A percentile compares a stretch with the other conserved stretches of the same genome.
Conservation (phyloP, 1,140 invertebrate genomes). For the Rhyzopertha dominica region DNA sequence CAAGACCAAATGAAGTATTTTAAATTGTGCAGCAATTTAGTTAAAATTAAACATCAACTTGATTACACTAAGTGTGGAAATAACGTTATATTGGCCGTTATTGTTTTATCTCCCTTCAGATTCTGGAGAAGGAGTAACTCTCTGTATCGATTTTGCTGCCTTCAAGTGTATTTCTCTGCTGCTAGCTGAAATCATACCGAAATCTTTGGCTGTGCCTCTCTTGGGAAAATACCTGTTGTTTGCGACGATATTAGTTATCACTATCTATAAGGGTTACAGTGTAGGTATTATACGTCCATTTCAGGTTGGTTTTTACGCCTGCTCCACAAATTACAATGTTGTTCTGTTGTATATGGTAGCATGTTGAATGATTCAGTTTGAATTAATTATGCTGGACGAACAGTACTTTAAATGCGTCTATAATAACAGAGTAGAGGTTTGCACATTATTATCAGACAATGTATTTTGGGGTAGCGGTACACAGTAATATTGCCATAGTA, state of each 20-base stretch:
- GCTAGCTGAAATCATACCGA: slow-evolving; percentile 95
- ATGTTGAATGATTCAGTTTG: neutral
- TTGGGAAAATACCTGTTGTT: slow-evolving; percentile 95
- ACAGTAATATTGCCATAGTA: too few species aligned
- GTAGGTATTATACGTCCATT: slow-evolving; percentile 95
- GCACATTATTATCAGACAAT: too few species aligned
- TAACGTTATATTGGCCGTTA: slow-evolving; percentile 89
- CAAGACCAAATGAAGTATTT: too few species aligned
- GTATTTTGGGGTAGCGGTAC: too few species aligned
- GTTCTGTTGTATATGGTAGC: neutral
- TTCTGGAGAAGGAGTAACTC: slow-evolving; percentile 89
- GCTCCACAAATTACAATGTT: neutral
- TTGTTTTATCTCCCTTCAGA: slow-evolving; percentile 96
- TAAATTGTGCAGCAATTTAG: too few species aligned
- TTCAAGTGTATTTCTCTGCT: slow-evolving; percentile 96
- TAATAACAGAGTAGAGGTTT: slow-evolving; percentile 11
- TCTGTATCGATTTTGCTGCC: slow-evolving; percentile 97
- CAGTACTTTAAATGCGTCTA: slow-evolving; percentile 12
- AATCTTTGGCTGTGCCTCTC: slow-evolving; percentile 93
- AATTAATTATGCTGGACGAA: slow-evolving; percentile 4
- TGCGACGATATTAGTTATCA: slow-evolving; percentile 96
- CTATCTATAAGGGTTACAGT: slow-evolving; percentile 96
- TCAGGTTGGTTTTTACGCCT: slow-evolving; percentile 64
- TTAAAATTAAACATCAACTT: too few species aligned
- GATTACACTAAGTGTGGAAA: slow-evolving; percentile 85